These are phyloP conservation scores for Numida meleagris DNA, from an alignment of 2,113 vertebrate species.

Conservation along the genomic window DNA sequence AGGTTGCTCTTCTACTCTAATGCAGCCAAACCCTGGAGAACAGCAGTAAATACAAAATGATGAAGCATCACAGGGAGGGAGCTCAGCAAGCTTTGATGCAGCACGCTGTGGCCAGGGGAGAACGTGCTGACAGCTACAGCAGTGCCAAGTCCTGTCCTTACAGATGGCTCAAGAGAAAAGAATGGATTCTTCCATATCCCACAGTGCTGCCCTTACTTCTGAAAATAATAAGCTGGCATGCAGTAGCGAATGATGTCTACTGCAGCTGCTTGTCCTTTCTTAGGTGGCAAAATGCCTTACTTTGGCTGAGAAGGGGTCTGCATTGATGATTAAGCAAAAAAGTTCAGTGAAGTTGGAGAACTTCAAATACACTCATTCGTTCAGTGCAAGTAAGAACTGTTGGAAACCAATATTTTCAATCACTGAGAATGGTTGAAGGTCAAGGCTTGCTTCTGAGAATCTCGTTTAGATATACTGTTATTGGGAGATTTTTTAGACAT, in stretches of 20 bases:
- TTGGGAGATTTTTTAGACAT: background rate
- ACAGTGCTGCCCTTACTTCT: background rate
- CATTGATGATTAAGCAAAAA: constrained; percentile 10
- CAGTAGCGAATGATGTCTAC: background rate
- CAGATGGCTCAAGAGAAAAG: background rate
- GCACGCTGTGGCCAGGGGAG: background rate
- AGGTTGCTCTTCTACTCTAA: background rate
- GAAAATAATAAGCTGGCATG: background rate
- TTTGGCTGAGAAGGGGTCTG: background rate
- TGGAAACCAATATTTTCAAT: background rate
- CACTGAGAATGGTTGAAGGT: constrained; percentile 27
- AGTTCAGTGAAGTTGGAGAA: background rate
- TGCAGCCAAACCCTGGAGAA: background rate
- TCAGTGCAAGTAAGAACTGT: rapidly evolving
- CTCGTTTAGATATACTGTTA: constrained; percentile 37
- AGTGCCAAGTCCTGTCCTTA: background rate
- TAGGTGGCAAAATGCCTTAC: background rate
- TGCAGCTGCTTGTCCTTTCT: background rate
- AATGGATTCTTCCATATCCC: background rate
- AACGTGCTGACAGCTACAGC: background rate
- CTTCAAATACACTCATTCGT: background rate
- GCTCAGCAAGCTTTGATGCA: background rate
- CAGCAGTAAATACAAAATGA: background rate
- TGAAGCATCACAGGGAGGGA: background rate
- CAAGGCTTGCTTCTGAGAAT: background rate